Base-by-base conservation (phyloP, 2,113 vertebrate species). In the Oplegnathus fasciatus region DNA sequence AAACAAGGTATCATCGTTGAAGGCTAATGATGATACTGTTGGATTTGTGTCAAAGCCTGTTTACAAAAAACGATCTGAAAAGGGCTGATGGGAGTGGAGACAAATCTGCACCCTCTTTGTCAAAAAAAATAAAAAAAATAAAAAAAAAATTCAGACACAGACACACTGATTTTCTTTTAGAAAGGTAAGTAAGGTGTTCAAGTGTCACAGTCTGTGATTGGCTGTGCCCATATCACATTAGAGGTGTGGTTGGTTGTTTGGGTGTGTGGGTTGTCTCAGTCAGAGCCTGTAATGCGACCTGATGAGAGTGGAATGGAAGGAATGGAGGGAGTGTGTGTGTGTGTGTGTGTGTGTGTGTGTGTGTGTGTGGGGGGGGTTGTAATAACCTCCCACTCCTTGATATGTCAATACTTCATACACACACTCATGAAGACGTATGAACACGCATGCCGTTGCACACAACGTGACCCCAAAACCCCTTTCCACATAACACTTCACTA, bases 21-120 rank as follows among this genome's bases (percentile, higher is more conserved):
- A 60, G 44, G 55, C 73, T 92, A 87, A 91, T 90, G 86, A 87
- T 91, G 70, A 90, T 91, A 68, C 40, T 66, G 68, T 44, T 88
- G 80, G 89, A 89, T 85, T 82, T 78, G 77, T 90, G 85, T 92
- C 93, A 90, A 83, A 86, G 64, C 52, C 50, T 88, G 78, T 91
- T 90, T 46, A 42, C 37, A 66, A 62, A 83, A 37, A 81, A 57
- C 18, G 28, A 26, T 80, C 22, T 83, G 22, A 80, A 75, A 74
- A 13, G 64, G 60, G 64, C 48, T 82, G 68, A 87, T 52, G 74
- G 62, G 82, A 72, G 32, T 26, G 55, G 71, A 76, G 64, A 32
- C 9, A 55, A 17, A n/a, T 57, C 52, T 78, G 70, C 46, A 80
- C 20, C 22, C 22, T 64, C 34, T 61, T 28, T 80, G 62, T 48